Evolutionary conservation across 2,797 vertebrate genomes (phyloP), one percentile per base, ranked within the genome.

Genomic region (Perodicticus potto): DNA sequence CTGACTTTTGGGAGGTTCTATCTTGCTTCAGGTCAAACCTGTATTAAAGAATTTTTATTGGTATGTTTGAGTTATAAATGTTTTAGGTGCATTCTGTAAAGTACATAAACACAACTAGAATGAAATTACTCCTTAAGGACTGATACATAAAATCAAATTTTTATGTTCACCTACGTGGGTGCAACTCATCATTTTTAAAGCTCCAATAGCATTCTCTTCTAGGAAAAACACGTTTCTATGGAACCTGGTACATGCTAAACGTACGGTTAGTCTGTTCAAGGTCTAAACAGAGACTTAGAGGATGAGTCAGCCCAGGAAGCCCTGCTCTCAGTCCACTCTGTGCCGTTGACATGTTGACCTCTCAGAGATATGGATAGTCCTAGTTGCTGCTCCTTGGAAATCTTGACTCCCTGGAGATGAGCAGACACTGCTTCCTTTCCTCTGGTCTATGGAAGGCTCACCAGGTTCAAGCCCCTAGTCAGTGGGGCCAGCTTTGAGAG

Each of bases 61-160:
- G 27, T 81, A 61, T 53, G 23, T 80, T 72, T 91, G 16, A 25
- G 45, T 80, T 73, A 72, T 34, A n/a, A 77, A 49, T 53, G 37
- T 67, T 80, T 93, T 85, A 73, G 80, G 16, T 78, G 32, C 23
- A 32, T 55, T 84, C 55, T 40, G 55, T 57, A 82, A 73, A 23
- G 12, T 27, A 40, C 16, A 2, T n/a, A 53, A 70, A 43, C 63
- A 40, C 14, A 49, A 65, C 9, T 8, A n/a, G 45, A 25, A 78
- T 34, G 45, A 67, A 88, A 90, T 69, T 40, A n/a, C 37, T 84
- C 25, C 29, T 27, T 19, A 9, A 40, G 45, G 55, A 73, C 7
- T 13, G 29, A 92, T 29, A 74, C 22, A 67, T 73, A 53, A 82
- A 87, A 61, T 76, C 20, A 69, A 25, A 57, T 59, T 80, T 67